Conservation (phyloP, 2,888 invertebrate species). For the Drosophila peninsularis region DNA sequence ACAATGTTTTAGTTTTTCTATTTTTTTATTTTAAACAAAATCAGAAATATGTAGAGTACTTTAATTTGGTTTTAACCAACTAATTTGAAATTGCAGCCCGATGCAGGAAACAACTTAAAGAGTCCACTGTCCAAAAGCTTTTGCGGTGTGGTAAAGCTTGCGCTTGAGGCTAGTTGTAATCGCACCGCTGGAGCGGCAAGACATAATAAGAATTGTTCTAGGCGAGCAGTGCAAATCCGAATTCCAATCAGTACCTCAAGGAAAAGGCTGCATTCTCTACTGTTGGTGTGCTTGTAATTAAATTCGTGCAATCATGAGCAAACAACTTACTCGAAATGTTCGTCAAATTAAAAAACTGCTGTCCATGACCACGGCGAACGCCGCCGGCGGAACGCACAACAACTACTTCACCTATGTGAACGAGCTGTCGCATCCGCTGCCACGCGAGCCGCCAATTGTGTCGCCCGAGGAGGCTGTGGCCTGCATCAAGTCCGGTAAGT, state of each 20-base stretch:
- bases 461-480: slow-evolving; percentile 91
- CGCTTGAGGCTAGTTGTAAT: slow-evolving; percentile 38
- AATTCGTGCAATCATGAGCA: slow-evolving; percentile 55
- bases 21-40: not conserved
- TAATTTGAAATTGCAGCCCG: not conserved
- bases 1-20: not conserved
- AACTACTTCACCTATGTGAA: slow-evolving; percentile 91
- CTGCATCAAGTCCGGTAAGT: slow-evolving; percentile 91
- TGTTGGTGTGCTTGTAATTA: not conserved
- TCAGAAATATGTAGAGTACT: not conserved
- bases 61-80: not conserved
- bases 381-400: slow-evolving; percentile 62
- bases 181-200: slow-evolving; percentile 44
- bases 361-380: slow-evolving; percentile 46
- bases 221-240: not conserved
- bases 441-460: slow-evolving; percentile 89
- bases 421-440: slow-evolving; percentile 92
- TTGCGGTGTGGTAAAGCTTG: slow-evolving; percentile 33
- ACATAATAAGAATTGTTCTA: slow-evolving; percentile 4
- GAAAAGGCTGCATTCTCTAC: not conserved
- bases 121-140: slow-evolving; percentile 27
- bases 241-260: slow-evolving; percentile 1
- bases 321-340: slow-evolving; percentile 57
- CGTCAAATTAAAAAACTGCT: slow-evolving; percentile 49
- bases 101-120: not conserved